Evolutionary conservation across 2,888 invertebrate genomes (phyloP), one percentile per base, ranked within the genome.

Genomic region (Liodrosophila aerea): DNA sequence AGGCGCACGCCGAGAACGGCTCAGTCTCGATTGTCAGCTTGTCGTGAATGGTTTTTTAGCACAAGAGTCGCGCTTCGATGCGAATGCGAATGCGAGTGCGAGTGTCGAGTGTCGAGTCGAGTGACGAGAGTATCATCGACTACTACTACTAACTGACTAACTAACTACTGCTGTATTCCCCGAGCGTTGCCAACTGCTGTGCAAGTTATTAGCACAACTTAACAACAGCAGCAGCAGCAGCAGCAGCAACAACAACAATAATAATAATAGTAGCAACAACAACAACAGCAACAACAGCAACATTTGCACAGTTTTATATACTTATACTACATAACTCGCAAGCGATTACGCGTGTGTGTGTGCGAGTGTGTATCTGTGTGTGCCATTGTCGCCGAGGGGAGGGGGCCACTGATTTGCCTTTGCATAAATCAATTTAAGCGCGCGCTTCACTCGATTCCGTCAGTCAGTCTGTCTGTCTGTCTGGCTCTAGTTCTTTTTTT

Each of bases 1-100:
- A 80, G 77, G 87, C 83, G 82, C 80, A 82, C 85, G 81, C 65
- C 85, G 84, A 86, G 76, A 73, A 78, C 74, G 76, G 85, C 85
- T 89, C 85, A 88, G 88, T 88, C 81, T 86, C 80, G 83, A 80
- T 86, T 87, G 87, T 86, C 84, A 86, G 87, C 86, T 88, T 85
- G 88, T 83, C 86, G 87, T 74, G 86, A 86, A 86, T 84, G 86
- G 89, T 87, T 85, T 83, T 85, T 78, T 85, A 78, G 78, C 78
- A 85, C 69, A 78, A 73, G 75, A 74, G 69, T 61, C 74, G 74
- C 74, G 74, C 22, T 22, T 22, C 22, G 22, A 22, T 22, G 58
- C 53, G 52, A 41, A 41, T 46, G 36, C 30, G 5, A 29, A 18
- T 39, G 22, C 39, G 39, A 39, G 39, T 18, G 39, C 39, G 16